phyloP scores from a whole-genome alignment of 2,888 invertebrate species.

The Hermaeophaga mercurialis region DNA sequence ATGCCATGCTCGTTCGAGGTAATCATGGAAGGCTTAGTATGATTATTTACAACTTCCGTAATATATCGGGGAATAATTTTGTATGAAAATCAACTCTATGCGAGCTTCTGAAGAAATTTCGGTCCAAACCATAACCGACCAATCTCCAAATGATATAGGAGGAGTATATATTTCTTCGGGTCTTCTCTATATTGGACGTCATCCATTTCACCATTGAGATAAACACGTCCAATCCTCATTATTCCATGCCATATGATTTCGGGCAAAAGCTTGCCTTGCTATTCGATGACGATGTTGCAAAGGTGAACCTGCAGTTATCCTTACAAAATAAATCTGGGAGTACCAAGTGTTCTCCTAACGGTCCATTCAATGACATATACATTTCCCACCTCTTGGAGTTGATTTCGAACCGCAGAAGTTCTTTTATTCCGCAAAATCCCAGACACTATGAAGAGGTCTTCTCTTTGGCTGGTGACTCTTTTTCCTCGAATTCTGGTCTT shows the following conservation, averaged over 20 bases:
- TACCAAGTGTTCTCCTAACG: not conserved
- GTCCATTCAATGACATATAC: not conserved
- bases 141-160: too few species aligned
- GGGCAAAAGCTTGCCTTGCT: too few species aligned
- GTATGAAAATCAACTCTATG: too few species aligned
- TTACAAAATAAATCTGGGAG: too few species aligned
- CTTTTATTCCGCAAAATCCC: not conserved
- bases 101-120: too few species aligned
- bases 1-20: not conserved
- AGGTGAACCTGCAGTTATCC: too few species aligned
- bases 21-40: not conserved
- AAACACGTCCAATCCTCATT: not conserved
- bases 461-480: not conserved
- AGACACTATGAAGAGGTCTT: not conserved
- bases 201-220: not conserved
- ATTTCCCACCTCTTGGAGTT: not conserved
- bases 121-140: too few species aligned
- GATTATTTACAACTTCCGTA: too few species aligned
- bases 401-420: not conserved
- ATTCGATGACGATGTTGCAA: too few species aligned
- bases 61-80: too few species aligned
- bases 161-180: not conserved
- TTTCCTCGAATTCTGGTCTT: too few species aligned
- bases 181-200: not conserved
- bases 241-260: not conserved